Evolutionary conservation across 64 coral and sea anemone genomes (phyloP).

Genomic region (Dendrophyllia cribrosa): DNA sequence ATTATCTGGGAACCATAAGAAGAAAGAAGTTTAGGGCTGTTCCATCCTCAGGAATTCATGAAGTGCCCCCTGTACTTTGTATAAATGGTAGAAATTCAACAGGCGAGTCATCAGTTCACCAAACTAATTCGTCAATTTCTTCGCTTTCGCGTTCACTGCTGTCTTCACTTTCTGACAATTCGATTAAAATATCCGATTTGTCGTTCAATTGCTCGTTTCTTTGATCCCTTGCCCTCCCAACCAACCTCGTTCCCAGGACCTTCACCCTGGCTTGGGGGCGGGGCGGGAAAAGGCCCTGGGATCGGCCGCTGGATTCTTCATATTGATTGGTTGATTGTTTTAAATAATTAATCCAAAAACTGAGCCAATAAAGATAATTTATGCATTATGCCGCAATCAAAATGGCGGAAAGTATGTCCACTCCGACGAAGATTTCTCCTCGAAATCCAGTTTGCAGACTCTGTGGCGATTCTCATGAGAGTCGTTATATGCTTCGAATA

Average conservation of each 20-base stretch:
- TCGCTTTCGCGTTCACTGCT: constrained; percentile 24
- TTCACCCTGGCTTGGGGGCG: neutral
- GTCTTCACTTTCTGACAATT: neutral
- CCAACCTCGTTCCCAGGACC: neutral
- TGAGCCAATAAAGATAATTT: neutral
- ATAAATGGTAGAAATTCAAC: neutral
- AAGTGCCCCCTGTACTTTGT: neutral
- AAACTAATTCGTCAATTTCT: neutral
- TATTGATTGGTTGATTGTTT: constrained; percentile 14
- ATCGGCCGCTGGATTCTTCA: neutral
- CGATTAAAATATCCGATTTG: constrained; percentile 4
- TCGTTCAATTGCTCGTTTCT: neutral
- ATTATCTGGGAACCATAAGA: too few species aligned
- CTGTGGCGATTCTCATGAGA: constrained; percentile 52
- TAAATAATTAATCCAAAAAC: neutral
- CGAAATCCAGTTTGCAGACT: constrained; percentile 50
- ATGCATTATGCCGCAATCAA: constrained; percentile 15
- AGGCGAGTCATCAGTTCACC: neutral
- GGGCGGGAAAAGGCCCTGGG: constrained; percentile 47
- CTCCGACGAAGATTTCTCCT: constrained; percentile 32
- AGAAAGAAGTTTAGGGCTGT: constrained; percentile 46
- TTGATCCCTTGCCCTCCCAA: neutral
- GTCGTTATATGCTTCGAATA: constrained; percentile 39
- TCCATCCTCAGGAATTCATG: neutral
- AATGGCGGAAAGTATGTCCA: constrained; percentile 26